Evolutionary conservation across 2,888 invertebrate genomes (phyloP), one percentile per base, ranked within the genome.

Genomic region (Hipparchia semele): DNA sequence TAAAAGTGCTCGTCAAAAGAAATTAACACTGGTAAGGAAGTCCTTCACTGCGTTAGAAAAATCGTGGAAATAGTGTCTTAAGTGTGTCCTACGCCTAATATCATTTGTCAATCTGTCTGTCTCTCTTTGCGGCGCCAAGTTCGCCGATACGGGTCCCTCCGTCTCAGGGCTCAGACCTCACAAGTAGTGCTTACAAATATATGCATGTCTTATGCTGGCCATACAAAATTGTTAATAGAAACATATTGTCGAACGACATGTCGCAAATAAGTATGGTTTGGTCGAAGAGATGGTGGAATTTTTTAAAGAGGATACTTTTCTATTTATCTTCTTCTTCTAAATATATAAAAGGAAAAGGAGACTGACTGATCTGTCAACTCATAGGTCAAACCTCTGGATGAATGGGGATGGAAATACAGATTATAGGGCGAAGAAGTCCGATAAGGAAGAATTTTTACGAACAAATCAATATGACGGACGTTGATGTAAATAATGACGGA

Each of bases 61-160:
- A 1, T 39, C 33, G 10, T 59, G 0, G 1, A 33, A 59, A 59
- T 59, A 10, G 9, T 39, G 59, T 33, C 33, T n/a, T 13, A 46
- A 64, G 65, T 65, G 53, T 53, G 53, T 33, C 6, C 5, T 5
- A 33, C 10, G 4, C 65, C 65, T 65, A 53, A 65, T 51, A 53
- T 10, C 10, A 51, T 53, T 65, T 13, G 51, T 13, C 65, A 53
- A 65, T 65, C 65, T 33, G 51, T 6, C 10, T 51, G 53, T 33
- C 33, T 6, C 33, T 33, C 10, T 51, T 53, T 10, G 6, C 62
- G 49, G 51, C 49, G 64, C 49, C 51, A 53, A 62, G 62, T 62
- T 62, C 62, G 62, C 46, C 13, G 39, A 60, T n/a, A 60, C 46
- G 45, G 46, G 65, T 53, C 53, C 51, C 65, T 65, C 65, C 2